Base-by-base conservation (phyloP, 2,888 invertebrate genomes). In the Cordilura impudica region DNA sequence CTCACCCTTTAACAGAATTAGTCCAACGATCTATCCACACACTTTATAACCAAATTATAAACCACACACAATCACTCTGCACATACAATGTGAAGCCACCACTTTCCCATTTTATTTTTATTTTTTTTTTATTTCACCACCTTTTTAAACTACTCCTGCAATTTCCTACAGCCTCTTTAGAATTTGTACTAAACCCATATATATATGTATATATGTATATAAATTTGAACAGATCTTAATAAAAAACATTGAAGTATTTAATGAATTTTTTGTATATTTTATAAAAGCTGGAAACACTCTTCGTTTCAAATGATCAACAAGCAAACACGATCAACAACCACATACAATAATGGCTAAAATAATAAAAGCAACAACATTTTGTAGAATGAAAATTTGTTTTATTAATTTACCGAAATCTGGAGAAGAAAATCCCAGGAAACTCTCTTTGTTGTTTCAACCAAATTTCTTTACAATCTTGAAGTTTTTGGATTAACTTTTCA, bases 271-370 rank as follows among this genome's bases (percentile, higher is more conserved):
- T n/a, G n/a, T n/a, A n/a, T n/a, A n/a, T n/a, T n/a, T n/a, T n/a
- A n/a, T n/a, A n/a, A 56, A 56, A 29, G 8, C 47, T 39, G 29
- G 47, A 39, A 39, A n/a, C 12, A 39, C 12, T n/a, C 26, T 19
- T 45, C 21, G 19, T 21, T n/a, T 43, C 56, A 61, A 18, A 47
- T 26, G 16, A 29, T 56, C 71, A 79, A 79, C 74, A 75, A 66
- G 66, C 74, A 79, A 75, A 74, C 78, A 78, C 73, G 70, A 75
- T 63, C 79, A 79, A 79, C 79, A 79, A 79, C 79, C 75, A 79
- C 78, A 74, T 39, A 71, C 74, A 79, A 71, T 53, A 65, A 60
- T 49, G 56, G 60, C 54, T 56, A 45, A 29, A 14, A 23, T n/a
- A 26, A 51, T 54, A 35, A 54, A 61, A 45, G 23, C 8, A 45